Evolutionary conservation across 2,797 vertebrate genomes (phyloP).

Genomic region (Diceros bicornis): DNA sequence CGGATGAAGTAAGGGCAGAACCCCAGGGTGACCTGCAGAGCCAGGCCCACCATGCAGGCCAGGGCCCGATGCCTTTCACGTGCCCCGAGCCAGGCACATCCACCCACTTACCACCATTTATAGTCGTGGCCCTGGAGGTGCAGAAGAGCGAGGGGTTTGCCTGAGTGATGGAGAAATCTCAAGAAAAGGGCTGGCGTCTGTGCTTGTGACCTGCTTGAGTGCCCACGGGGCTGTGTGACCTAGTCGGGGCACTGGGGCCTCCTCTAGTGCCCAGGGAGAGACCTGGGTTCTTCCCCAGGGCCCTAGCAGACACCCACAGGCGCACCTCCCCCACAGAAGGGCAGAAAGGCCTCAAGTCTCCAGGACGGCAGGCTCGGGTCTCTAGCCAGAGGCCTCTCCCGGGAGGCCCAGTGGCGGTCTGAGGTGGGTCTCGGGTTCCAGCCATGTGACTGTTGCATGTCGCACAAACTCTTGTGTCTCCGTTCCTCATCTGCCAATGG

Average conservation of each 20-base stretch:
- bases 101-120: fast-evolving
- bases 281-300: not conserved
- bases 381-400: not conserved
- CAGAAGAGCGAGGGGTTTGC: not conserved
- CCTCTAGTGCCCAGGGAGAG: not conserved
- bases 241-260: fast-evolving
- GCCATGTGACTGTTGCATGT: fast-evolving
- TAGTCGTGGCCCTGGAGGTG: fast-evolving
- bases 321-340: not conserved
- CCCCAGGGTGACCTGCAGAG: not conserved
- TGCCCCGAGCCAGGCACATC: fast-evolving
- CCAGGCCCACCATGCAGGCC: not conserved
- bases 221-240: fast-evolving
- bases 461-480: not conserved
- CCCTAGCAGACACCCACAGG: not conserved
- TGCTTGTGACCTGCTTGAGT: not conserved
- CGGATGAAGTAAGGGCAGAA: not conserved
- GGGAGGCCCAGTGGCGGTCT: not conserved
- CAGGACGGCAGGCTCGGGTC: not conserved
- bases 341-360: too few species aligned
- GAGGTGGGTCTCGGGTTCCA: fast-evolving
- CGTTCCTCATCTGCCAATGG: not conserved
- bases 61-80: fast-evolving
- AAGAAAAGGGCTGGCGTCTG: not conserved
- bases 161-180: not conserved